Evolutionary conservation across 2,797 vertebrate genomes (phyloP), one percentile per base, ranked within the genome.

Genomic region (Denticeps clupeoides): DNA sequence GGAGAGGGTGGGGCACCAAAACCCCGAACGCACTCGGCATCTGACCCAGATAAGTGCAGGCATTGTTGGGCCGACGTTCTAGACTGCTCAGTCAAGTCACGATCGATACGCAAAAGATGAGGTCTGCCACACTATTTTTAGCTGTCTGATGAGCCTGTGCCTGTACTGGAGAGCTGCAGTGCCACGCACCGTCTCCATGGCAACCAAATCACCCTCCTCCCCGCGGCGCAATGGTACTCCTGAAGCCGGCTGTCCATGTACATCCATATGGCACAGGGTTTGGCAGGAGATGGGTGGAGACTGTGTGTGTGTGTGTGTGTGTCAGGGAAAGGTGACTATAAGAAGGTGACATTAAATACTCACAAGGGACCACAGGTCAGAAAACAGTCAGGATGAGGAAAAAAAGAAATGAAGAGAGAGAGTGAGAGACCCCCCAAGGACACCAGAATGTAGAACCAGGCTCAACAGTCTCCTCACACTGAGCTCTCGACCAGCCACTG

Each of bases 101-200:
- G 49, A 83, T 80, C 72, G 68, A 77, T 74, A 72, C 74, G 71
- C 76, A 62, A 50, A 64, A 45, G 49, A 66, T 13, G 45, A 65
- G 51, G 49, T 64, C 37, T 63, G 63, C 46, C 24, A 11, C 38
- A 64, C 76, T 81, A 83, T 82, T 79, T 83, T 79, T 79, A 81
- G 73, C 59, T 49, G n/a, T 15, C 6, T 25, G 37, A 54, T 49
- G 53, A 44, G 35, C 16, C 35, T 4, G 15, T 37, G 33, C 4
- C 25, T 7, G 4, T 24, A 3, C 22, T n/a, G 38, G 49, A 44
- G 41, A 9, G 43, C 43, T 42, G 35, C 57, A 2, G 41, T 49
- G 48, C 40, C n/a, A 27, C 45, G 64, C 43, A 41, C 56, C 38
- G 41, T 82, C 67, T 60, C 80, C 75, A 82, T 79, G 63, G 76